Percentiles rank a stretch among this genome's conserved stretches.
These are phyloP conservation scores for Scelioninae gen. 1 DNA, from an alignment of 2,888 invertebrate species.

Conservation along the genomic window DNA sequence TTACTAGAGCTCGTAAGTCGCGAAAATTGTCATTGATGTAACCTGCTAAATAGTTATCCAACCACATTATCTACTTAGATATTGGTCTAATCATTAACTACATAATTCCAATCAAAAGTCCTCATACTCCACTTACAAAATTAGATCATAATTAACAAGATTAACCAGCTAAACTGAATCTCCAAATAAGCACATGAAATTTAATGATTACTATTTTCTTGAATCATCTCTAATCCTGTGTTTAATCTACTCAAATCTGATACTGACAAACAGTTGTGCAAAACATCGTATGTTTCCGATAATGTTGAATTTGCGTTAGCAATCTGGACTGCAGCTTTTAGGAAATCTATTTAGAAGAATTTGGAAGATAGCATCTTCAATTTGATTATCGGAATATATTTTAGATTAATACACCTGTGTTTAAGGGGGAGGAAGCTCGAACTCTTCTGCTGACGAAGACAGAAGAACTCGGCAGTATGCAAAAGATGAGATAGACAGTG, in stretches of 20 bases:
- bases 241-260: background rate
- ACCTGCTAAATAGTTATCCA: slow-evolving; percentile 2
- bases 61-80: background rate
- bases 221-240: background rate
- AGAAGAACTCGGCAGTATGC: slow-evolving; percentile 46
- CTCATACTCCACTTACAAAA: too few species aligned
- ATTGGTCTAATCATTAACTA: background rate
- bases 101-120: background rate
- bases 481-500: slow-evolving; percentile 69
- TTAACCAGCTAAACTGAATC: background rate
- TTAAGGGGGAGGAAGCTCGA: slow-evolving; percentile 1
- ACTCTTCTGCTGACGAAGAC: background rate
- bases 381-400: slow-evolving; percentile 21
- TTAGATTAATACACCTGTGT: slow-evolving; percentile 36
- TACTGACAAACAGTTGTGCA: background rate
- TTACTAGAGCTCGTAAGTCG: slow-evolving; percentile 14
- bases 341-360: slow-evolving; percentile 19
- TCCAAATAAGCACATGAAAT: background rate
- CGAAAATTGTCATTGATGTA: slow-evolving; percentile 21
- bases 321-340: slow-evolving; percentile 1
- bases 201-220: background rate
- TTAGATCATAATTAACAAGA: background rate
- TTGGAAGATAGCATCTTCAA: slow-evolving; percentile 20
- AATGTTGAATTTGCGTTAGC: too few species aligned
- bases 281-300: background rate